These are phyloP conservation scores for Melanotaenia trifasciata DNA, from an alignment of 2,797 vertebrate species.

Conservation along the genomic window DNA sequence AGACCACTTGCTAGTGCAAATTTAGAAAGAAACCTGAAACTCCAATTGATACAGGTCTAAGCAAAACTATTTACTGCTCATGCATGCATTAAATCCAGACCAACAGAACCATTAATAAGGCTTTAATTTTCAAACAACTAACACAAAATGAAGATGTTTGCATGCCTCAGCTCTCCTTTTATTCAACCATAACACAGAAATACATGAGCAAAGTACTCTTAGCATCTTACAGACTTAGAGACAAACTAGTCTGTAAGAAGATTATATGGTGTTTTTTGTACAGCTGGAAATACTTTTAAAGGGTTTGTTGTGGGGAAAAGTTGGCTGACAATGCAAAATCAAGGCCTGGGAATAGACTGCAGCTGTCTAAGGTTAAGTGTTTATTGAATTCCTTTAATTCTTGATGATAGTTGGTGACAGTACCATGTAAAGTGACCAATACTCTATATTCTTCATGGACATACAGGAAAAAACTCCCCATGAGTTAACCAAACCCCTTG, in stretches of 20 bases:
- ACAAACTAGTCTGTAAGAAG: slow-evolving; percentile 19
- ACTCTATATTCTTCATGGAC: slow-evolving; percentile 6
- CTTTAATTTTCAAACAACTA: slow-evolving; percentile 11
- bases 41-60: slow-evolving; percentile 27
- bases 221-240: slow-evolving; percentile 8
- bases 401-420: slow-evolving; percentile 13
- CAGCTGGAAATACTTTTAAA: slow-evolving; percentile 39
- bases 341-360: slow-evolving; percentile 16
- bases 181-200: neutral
- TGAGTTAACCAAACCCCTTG: neutral
- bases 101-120: slow-evolving; percentile 16
- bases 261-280: slow-evolving; percentile 31
- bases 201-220: neutral
- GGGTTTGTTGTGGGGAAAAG: slow-evolving; percentile 27
- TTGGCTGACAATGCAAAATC: slow-evolving; percentile 28
- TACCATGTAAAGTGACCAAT: slow-evolving; percentile 12
- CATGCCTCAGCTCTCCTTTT: neutral
- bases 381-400: slow-evolving; percentile 9
- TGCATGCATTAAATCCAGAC: slow-evolving; percentile 12
- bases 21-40: slow-evolving; percentile 56
- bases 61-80: slow-evolving; percentile 8
- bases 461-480: neutral
- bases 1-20: slow-evolving; percentile 68
- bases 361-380: slow-evolving; percentile 20
- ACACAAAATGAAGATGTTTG: neutral